Conservation (phyloP, 2,113 vertebrate species). For the Suncus etruscus region DNA sequence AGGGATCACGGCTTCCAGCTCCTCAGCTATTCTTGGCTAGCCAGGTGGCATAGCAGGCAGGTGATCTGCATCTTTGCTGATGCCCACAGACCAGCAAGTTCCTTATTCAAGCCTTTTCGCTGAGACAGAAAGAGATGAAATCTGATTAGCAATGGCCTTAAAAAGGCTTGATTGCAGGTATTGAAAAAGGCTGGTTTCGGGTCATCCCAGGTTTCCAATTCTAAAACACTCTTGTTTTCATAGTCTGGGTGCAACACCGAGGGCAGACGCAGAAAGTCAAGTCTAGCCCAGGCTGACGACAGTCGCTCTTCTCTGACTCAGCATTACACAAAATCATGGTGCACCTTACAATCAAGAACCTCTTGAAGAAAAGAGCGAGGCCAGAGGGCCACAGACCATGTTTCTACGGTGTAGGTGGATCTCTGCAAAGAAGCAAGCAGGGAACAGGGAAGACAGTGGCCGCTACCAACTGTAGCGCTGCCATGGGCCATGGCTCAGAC, state of each 20-base stretch:
- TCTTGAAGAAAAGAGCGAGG: slow-evolving; percentile 11
- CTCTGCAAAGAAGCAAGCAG: background rate
- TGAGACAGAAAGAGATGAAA: slow-evolving; percentile 6
- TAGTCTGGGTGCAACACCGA: background rate
- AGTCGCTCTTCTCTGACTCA: background rate
- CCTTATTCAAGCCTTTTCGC: background rate
- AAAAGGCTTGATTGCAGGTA: background rate
- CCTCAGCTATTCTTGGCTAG: background rate
- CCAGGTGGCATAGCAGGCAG: background rate
- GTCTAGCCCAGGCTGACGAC: background rate
- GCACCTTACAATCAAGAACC: background rate
- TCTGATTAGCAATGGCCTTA: background rate
- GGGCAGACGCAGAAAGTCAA: slow-evolving; percentile 33
- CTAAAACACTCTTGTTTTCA: background rate
- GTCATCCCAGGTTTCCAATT: background rate
- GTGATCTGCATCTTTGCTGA: background rate
- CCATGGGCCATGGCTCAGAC: background rate
- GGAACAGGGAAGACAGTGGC: background rate
- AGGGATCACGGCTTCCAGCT: background rate
- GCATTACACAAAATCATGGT: background rate
- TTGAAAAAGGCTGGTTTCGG: background rate
- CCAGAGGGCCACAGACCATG: background rate
- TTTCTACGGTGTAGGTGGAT: background rate
- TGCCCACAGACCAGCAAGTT: background rate
- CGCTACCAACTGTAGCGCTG: too few species aligned